Base-by-base conservation (phyloP, 2,113 vertebrate species). In the Anser brachyrhynchus region DNA sequence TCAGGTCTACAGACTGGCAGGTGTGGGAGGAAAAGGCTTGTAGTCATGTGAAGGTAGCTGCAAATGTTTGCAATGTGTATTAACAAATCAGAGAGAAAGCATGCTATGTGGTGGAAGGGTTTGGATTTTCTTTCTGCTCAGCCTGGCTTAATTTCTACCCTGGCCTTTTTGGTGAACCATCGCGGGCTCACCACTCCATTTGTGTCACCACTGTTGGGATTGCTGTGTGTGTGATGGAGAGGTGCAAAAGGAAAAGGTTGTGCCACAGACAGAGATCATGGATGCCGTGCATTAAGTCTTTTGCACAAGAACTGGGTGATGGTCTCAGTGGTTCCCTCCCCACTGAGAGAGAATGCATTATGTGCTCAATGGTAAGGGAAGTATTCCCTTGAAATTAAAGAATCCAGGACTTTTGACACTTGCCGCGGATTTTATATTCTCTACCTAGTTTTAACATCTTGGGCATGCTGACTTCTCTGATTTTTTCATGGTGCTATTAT, bases 101-200 rank as follows among this genome's bases (percentile, higher is more conserved):
- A 58, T 70, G 85, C 58, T 54, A 9, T 69, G 80, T 82, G 37
- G 43, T 3, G 39, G 55, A 37, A 62, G 66, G 33, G 62, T 73
- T 91, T 91, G 88, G 29, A 10, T 76, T 84, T 94, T 69, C 85
- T 64, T 37, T 66, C 75, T 81, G 69, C 61, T 49, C 66, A 74
- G 26, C 52, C 69, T 78, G 52, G 43, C 49, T 71, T 54, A 54
- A 41, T 19, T 71, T 59, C 65, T 89, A 65, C n/a, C 49, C 35
- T 64, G 85, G 44, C 44, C 55, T 41, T 35, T 64, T 76, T 0
- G 0, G 35, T 49, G 67, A 19, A 20, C 0, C 39, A 39, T 39
- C 39, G 10, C 39, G 39, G 39, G 20, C 44, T 72, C 25, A 13
- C 14, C 2, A 0, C 44, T 73, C 57, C 26, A 0, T n/a, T 29